Evolutionary conservation across 2,888 invertebrate genomes (phyloP).

Genomic region (Abrostola triplasia): DNA sequence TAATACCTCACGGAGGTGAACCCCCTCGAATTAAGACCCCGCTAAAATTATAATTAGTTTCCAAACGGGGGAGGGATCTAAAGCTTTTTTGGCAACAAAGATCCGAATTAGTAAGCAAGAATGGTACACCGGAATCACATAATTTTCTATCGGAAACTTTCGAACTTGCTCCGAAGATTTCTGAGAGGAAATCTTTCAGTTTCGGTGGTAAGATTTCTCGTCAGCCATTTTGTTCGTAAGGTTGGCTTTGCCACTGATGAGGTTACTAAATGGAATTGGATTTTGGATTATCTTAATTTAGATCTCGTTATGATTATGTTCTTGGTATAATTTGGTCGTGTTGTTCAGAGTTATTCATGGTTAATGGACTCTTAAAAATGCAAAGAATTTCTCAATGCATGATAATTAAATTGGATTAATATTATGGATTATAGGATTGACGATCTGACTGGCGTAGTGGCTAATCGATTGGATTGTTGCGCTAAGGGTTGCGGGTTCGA

Average conservation of each 20-base stretch:
- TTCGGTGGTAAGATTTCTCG: slow-evolving; percentile 24
- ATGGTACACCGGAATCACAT: slow-evolving; percentile 52
- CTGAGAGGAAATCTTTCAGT: neutral
- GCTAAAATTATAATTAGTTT: slow-evolving; percentile 58
- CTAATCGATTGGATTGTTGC: no score
- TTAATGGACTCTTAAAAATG: neutral
- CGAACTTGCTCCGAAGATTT: slow-evolving; percentile 18
- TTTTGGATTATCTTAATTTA: slow-evolving; percentile 50
- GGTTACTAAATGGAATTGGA: slow-evolving; percentile 46
- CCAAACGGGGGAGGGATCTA: slow-evolving; percentile 33
- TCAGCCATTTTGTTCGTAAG: slow-evolving; percentile 38
- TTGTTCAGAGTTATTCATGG: slow-evolving; percentile 1
- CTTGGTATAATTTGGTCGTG: slow-evolving; percentile 17
- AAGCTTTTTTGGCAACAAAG: slow-evolving; percentile 48
- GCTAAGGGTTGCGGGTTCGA: no score
- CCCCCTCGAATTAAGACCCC: slow-evolving; percentile 51
- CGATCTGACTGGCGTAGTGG: no score
- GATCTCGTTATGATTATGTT: slow-evolving; percentile 41
- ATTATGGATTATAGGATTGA: no score
- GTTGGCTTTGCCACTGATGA: slow-evolving; percentile 48
- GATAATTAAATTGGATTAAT: neutral
- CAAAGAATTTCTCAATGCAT: neutral
- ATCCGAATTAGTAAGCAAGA: slow-evolving; percentile 54
- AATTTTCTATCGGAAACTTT: slow-evolving; percentile 55
- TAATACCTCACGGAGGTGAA: slow-evolving; percentile 18